phyloP scores from a whole-genome alignment of 2,113 vertebrate species.

The Pedionomus torquatus region DNA sequence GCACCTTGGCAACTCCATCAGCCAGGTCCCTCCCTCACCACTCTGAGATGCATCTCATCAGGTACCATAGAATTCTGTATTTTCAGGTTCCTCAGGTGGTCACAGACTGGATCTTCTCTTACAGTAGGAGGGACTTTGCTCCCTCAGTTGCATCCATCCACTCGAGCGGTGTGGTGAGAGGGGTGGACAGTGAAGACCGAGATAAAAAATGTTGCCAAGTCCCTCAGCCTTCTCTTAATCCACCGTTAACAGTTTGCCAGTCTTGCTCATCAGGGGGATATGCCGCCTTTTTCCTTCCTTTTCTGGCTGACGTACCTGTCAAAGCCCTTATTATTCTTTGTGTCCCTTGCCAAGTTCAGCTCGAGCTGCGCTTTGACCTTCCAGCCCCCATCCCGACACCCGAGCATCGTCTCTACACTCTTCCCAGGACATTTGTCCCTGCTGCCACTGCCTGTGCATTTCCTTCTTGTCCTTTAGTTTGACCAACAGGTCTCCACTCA shows the following conservation, averaged over 20 bases:
- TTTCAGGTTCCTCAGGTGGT: background rate
- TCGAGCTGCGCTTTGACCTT: background rate
- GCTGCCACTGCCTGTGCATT: background rate
- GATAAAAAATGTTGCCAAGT: background rate
- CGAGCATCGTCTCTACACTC: rapidly evolving
- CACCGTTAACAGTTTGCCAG: rapidly evolving
- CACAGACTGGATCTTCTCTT: background rate
- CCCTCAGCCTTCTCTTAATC: background rate
- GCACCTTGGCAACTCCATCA: background rate
- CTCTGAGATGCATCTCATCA: background rate
- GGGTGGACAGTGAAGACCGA: background rate
- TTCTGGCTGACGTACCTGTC: background rate
- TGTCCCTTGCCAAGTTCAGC: background rate
- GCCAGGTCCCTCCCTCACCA: background rate
- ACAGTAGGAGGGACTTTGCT: background rate
- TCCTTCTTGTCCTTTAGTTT: background rate
- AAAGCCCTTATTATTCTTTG: background rate
- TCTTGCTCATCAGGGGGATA: background rate
- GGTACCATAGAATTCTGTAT: background rate
- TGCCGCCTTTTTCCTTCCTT: background rate
- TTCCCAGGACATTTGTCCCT: background rate
- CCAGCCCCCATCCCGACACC: background rate
- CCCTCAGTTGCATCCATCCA: background rate
- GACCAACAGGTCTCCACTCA: background rate
- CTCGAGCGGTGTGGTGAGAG: background rate